Conservation (phyloP, 23 tunicate species). For the Corella eumyota region DNA sequence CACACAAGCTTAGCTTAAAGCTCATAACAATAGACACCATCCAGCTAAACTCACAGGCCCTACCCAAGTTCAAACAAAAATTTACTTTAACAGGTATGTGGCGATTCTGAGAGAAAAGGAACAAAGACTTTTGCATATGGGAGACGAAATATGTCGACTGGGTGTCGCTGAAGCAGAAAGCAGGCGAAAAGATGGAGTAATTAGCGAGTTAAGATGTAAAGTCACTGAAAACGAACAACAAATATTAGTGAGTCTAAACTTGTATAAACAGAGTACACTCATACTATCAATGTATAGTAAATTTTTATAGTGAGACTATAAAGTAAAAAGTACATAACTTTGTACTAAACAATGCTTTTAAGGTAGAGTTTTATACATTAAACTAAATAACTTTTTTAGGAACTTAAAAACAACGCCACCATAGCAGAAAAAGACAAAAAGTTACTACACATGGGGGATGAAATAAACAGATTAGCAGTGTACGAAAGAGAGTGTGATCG, state of each 20-base stretch:
- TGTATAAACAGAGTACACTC: too few relatives aligned
- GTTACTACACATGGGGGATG: conserved; percentile 38
- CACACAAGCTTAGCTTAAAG: too few relatives aligned
- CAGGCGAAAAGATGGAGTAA: conserved; percentile 45
- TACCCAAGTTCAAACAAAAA: too few relatives aligned
- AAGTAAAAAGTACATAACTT: not conserved
- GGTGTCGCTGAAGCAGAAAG: conserved; percentile 17
- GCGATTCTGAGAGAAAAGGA: conserved; percentile 73
- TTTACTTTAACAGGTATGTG: conserved; percentile 80
- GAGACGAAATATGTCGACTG: conserved; percentile 54
- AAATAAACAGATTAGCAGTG: conserved; percentile 37
- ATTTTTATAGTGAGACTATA: not conserved
- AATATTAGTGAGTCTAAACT: conserved; percentile 2
- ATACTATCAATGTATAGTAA: not conserved
- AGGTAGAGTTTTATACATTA: too few relatives aligned
- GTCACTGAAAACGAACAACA: conserved; percentile 21
- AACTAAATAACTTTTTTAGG: conserved; percentile 15
- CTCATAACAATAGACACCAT: too few relatives aligned
- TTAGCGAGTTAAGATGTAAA: conserved; percentile 28
- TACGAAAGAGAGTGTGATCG: conserved; percentile 48
- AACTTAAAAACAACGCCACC: conserved; percentile 16
- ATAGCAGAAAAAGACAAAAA: conserved; percentile 18
- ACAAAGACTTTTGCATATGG: conserved; percentile 66
- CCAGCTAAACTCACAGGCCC: too few relatives aligned
- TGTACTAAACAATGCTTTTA: too few relatives aligned